phyloP scores from a whole-genome alignment of 2,113 vertebrate species.

The Charina bottae region DNA sequence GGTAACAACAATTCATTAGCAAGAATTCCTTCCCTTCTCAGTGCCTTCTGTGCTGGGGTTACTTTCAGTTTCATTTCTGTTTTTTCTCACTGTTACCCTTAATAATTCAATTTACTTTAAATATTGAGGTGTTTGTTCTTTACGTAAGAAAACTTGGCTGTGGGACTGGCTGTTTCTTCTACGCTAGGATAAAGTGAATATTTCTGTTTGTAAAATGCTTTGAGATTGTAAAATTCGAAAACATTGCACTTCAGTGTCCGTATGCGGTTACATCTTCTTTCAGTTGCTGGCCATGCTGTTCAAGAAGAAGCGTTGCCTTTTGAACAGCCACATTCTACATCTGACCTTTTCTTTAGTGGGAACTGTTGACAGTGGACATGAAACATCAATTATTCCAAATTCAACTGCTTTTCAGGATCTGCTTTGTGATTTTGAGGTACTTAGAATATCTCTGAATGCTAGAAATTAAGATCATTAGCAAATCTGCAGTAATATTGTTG shows the following conservation, averaged over 20 bases:
- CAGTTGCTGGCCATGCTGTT: conserved; percentile 96
- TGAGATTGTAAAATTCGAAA: background rate
- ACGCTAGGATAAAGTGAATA: background rate
- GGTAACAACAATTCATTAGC: background rate
- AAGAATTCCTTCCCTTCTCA: background rate
- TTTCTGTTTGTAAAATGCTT: conserved; percentile 6
- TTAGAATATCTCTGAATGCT: conserved; percentile 28
- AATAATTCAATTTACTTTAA: background rate
- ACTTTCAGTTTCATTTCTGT: background rate
- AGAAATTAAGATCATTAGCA: background rate
- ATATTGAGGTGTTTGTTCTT: background rate
- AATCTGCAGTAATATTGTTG: background rate
- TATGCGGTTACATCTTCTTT: conserved; percentile 30
- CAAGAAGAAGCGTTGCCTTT: conserved; percentile 94
- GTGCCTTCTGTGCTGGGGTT: background rate
- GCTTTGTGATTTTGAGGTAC: conserved; percentile 97
- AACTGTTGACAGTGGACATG: conserved; percentile 95
- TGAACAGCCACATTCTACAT: conserved; percentile 98
- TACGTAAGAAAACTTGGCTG: background rate
- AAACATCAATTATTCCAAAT: conserved; percentile 98
- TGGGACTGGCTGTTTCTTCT: background rate
- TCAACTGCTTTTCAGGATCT: conserved; percentile 97
- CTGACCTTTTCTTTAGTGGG: conserved; percentile 98
- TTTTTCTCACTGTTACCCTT: background rate
- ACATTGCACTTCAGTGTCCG: background rate